Percentiles rank a stretch among this genome's conserved stretches.
These are phyloP conservation scores for Apotomis turbidana DNA, from an alignment of 2,888 invertebrate genomes.

Conservation along the genomic window DNA sequence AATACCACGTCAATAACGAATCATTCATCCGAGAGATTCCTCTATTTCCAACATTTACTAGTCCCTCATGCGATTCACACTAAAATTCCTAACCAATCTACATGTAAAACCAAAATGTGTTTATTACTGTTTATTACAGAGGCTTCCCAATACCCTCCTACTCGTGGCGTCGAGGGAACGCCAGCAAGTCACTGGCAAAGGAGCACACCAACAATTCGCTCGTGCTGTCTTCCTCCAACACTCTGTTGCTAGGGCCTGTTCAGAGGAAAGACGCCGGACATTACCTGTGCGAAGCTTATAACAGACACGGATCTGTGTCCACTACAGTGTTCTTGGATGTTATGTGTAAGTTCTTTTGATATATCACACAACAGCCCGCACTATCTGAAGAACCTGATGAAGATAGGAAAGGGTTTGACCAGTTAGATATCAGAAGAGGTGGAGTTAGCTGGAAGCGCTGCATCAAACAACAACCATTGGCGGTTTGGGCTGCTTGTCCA, in stretches of 20 bases:
- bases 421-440: too few species aligned
- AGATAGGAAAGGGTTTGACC: too few species aligned
- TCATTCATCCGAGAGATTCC: too few species aligned
- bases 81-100: too few species aligned
- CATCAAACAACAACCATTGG: too few species aligned
- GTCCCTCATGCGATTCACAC: too few species aligned
- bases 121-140: conserved; percentile 56
- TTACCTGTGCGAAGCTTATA: conserved; percentile 90
- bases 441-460: too few species aligned
- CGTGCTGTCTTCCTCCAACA: conserved; percentile 71
- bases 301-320: conserved; percentile 90
- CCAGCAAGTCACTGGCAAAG: conserved; percentile 56
- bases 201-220: conserved; percentile 65
- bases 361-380: too few species aligned
- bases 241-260: conserved; percentile 84
- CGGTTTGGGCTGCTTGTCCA: too few species aligned
- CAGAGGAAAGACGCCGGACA: conserved; percentile 89
- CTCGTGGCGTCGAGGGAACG: conserved; percentile 87
- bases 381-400: too few species aligned
- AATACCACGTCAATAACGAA: too few species aligned
- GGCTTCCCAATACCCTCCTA: conserved; percentile 89
- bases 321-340: conserved; percentile 90
- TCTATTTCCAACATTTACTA: too few species aligned
- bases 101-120: neutral
- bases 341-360: conserved; percentile 87